Evolutionary conservation across 2,797 vertebrate genomes (phyloP).

Genomic region (Taenioides sp.): DNA sequence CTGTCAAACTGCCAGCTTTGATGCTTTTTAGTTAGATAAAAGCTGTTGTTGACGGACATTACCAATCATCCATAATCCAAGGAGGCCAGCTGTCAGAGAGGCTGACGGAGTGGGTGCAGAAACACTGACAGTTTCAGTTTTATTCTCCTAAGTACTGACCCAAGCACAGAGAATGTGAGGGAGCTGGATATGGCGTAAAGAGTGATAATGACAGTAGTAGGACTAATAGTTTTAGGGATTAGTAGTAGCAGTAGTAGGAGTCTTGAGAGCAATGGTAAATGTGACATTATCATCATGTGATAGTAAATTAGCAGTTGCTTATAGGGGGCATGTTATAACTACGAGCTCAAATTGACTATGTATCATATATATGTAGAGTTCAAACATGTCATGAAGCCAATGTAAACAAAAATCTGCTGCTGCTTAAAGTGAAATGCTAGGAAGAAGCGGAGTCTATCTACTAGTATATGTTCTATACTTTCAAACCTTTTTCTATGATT

Average conservation of each 20-base stretch:
- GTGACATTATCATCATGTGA: not conserved
- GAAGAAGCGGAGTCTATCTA: no score
- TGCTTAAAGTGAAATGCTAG: no score
- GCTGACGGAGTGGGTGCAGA: slow-evolving; percentile 63
- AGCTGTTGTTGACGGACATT: slow-evolving; percentile 50
- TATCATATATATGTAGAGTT: no score
- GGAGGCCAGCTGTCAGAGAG: slow-evolving; percentile 51
- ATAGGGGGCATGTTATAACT: not conserved
- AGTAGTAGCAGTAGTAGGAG: slow-evolving; percentile 18
- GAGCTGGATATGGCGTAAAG: slow-evolving; percentile 18
- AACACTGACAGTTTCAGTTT: slow-evolving; percentile 50
- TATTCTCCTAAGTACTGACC: slow-evolving; percentile 49
- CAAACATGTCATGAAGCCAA: no score
- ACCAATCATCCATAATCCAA: slow-evolving; percentile 50
- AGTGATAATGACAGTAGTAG: slow-evolving; percentile 1
- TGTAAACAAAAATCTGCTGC: no score
- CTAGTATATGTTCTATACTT: no score
- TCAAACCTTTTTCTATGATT: no score
- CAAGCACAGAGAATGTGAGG: slow-evolving; percentile 23
- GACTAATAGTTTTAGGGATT: slow-evolving; percentile 30
- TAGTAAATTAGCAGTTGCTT: not conserved
- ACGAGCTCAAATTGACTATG: no score
- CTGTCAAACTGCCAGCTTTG: slow-evolving; percentile 52
- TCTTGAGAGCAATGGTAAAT: not conserved
- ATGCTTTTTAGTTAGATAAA: slow-evolving; percentile 51